Evolutionary conservation across 2,888 invertebrate species (phyloP), one percentile per base, ranked within the genome.

Genomic region (Acrobasis consociella): DNA sequence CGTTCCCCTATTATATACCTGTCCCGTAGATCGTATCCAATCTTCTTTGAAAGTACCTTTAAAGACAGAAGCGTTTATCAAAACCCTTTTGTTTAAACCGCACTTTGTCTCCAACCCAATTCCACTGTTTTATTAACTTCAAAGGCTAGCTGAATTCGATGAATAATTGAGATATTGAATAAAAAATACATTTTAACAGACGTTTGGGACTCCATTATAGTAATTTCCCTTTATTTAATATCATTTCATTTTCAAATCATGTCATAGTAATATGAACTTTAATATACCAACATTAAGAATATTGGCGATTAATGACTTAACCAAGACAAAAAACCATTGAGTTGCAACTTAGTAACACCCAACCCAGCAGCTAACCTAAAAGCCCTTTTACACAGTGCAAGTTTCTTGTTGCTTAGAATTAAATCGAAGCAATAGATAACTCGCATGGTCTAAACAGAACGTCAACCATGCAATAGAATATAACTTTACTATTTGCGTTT

Each of bases 1-100:
- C 68, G 64, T 60, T 59, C 72, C 72, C 67, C 68, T 75, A 73
- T 76, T 76, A 72, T 73, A 74, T 71, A 72, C 75, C 73, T 73
- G 76, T 71, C 70, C 72, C 70, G 71, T 68, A 68, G 70, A 71
- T 77, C 65, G 70, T 69, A 75, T 75, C 70, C 72, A 74, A 68
- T 69, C 65, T 69, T 67, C 67, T 69, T 70, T 71, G 69, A 67
- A 69, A 68, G 56, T 53, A 66, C 67, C 64, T 62, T 63, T 70
- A 65, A 64, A 65, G 67, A 67, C 65, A 65, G 65, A 62, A 68
- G 65, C 69, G 69, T 69, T 69, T 67, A 64, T 67, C 68, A 66
- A 67, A 69, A 64, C 67, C 67, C 67, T 64, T 71, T 69, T 68
- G 67, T 69, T 67, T 67, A 64, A 66, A 68, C 65, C 67, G 67